Evolutionary conservation across 2,888 invertebrate genomes (phyloP).

Genomic region (Venusia cambrica): DNA sequence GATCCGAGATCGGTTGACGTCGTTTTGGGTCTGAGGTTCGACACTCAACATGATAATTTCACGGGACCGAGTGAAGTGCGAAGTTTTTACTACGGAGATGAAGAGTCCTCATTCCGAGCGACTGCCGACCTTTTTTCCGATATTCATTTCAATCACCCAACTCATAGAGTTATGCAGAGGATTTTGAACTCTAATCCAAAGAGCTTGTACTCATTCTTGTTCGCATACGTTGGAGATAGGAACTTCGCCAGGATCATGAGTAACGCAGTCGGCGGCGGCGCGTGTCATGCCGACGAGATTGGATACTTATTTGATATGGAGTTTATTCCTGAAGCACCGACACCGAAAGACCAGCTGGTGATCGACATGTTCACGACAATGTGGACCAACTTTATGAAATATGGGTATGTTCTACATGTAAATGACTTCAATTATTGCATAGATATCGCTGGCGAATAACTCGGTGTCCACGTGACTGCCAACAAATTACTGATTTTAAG

Average conservation of each 20-base stretch:
- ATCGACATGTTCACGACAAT: too few species aligned
- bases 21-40: constrained; percentile 27
- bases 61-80: constrained; percentile 26
- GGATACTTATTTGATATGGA: constrained; percentile 45
- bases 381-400: too few species aligned
- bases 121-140: constrained; percentile 39
- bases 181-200: constrained; percentile 31
- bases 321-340: too few species aligned
- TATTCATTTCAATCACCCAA: constrained; percentile 36
- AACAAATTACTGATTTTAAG: too few species aligned
- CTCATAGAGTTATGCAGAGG: constrained; percentile 32
- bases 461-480: too few species aligned
- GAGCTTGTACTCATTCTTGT: constrained; percentile 39
- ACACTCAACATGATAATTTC: constrained; percentile 28
- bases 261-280: constrained; percentile 35
- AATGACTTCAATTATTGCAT: too few species aligned
- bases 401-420: too few species aligned
- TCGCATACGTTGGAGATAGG: constrained; percentile 40
- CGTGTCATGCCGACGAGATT: constrained; percentile 43
- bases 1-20: too few species aligned
- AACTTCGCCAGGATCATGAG: constrained; percentile 31
- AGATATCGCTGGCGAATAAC: too few species aligned
- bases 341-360: too few species aligned
- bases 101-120: constrained; percentile 27
- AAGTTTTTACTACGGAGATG: constrained; percentile 39